These are phyloP conservation scores for Phylloscopus trochilus DNA, from an alignment of 2,113 vertebrate genomes.

Conservation along the genomic window DNA sequence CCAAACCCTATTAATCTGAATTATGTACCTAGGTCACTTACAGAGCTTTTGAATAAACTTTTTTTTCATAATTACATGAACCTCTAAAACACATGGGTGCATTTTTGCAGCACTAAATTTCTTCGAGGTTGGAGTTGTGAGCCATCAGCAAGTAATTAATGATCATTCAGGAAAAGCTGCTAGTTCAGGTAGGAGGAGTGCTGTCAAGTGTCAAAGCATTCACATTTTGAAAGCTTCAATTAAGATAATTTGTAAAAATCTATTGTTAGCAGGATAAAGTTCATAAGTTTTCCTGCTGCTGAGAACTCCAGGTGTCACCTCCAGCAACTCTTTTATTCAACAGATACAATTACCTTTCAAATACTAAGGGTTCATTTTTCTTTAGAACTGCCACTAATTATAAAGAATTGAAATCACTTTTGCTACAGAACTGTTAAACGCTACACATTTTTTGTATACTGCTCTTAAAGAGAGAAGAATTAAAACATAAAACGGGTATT, in stretches of 20 bases:
- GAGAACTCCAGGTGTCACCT: background rate
- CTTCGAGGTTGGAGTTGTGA: background rate
- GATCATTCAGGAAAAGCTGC: background rate
- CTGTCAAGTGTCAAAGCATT: constrained; percentile 34
- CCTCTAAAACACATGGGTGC: background rate
- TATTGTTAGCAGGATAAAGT: constrained; percentile 13
- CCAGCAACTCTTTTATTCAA: background rate
- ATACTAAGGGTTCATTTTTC: background rate
- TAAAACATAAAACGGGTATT: background rate
- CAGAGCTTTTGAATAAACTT: background rate
- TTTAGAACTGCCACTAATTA: background rate
- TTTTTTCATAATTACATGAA: background rate
- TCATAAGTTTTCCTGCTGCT: background rate
- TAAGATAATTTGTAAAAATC: constrained; percentile 38
- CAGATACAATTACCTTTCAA: background rate
- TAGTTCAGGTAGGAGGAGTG: background rate
- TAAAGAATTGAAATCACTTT: background rate
- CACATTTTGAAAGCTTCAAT: constrained; percentile 53
- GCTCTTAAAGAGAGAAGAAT: background rate
- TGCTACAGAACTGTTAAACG: background rate
- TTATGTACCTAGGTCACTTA: background rate
- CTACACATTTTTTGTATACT: background rate
- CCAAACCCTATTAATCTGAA: background rate
- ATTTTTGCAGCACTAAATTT: background rate
- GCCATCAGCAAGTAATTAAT: constrained; percentile 6